Base-by-base conservation (phyloP, 2,113 vertebrate genomes). In the Taxidea taxus region DNA sequence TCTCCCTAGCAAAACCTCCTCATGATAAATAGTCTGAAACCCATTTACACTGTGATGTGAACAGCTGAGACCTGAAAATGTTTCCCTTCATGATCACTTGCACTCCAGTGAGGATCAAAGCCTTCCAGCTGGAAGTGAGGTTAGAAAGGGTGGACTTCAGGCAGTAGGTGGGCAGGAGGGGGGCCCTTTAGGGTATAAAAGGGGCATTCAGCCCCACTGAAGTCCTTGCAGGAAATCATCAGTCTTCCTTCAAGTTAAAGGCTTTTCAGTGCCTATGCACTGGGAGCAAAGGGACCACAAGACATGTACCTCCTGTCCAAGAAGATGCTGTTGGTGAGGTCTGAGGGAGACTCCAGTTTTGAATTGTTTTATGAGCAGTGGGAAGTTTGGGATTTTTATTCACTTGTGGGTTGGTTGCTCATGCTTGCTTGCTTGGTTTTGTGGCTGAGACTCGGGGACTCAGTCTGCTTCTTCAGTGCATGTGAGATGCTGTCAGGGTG, bases 101-200 rank as follows among this genome's bases (percentile, higher is more conserved):
- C 3, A 12, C 58, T 72, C 49, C 20, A 39, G 4, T 23, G 47
- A 34, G 31, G 27, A 27, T n/a, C 1, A 49, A 31, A 80, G 47
- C n/a, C 34, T 75, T 62, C 31, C 42, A 56, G n/a, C 13, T 44
- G 21, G 58, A 21, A 54, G 15, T 39, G n/a, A 56, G 4, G 27
- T 81, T 1, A 20, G 21, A 83, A 87, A 66, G 23, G 56, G 66
- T 0, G 0, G 31, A 23, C 42, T 51, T 18, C 5, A 29, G 62
- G 44, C 15, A 60, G 80, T 23, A 44, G 4, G 20, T 44, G 29
- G 37, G 18, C 20, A 81, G 25, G 1, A 37, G 47, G 7, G 6
- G 20, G 62, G 54, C 0, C 18, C 14, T 49, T n/a, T 16, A 10
- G 11, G 31, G 39, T 0, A 27, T 1, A 4, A 4, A 66, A 21